These are phyloP conservation scores for Orthonyx spaldingii DNA, from an alignment of 2,113 vertebrate genomes.

Conservation along the genomic window DNA sequence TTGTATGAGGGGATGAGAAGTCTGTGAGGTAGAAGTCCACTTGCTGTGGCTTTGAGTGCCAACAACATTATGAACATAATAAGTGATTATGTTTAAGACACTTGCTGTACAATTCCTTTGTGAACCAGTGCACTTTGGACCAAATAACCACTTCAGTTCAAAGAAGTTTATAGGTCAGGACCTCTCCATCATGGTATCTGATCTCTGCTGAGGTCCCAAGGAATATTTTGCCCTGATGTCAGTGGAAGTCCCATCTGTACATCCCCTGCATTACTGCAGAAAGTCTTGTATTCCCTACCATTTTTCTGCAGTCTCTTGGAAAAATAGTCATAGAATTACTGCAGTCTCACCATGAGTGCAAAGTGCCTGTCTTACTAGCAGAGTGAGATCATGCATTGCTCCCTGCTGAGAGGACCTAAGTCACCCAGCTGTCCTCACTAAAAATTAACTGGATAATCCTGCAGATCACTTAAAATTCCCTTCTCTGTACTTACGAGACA, in stretches of 20 bases:
- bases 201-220: neutral
- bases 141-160: neutral
- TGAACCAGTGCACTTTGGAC: neutral
- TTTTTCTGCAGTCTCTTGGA: neutral
- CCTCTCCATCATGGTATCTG: neutral
- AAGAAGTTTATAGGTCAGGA: neutral
- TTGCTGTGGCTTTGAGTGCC: neutral
- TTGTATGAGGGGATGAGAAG: neutral
- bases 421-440: constrained; percentile 15
- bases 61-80: no score
- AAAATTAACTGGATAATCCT: neutral
- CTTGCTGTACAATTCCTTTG: neutral
- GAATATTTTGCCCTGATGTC: neutral
- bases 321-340: neutral
- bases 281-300: neutral
- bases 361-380: neutral
- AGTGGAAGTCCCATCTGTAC: neutral
- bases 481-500: neutral
- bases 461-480: constrained; percentile 22
- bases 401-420: neutral
- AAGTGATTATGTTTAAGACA: neutral
- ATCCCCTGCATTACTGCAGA: neutral
- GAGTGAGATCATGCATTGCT: neutral
- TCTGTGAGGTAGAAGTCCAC: neutral
- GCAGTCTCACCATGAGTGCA: neutral